Evolutionary conservation across 2,888 invertebrate genomes (phyloP), one percentile per base, ranked within the genome.

Genomic region (Loripinus fragilis): DNA sequence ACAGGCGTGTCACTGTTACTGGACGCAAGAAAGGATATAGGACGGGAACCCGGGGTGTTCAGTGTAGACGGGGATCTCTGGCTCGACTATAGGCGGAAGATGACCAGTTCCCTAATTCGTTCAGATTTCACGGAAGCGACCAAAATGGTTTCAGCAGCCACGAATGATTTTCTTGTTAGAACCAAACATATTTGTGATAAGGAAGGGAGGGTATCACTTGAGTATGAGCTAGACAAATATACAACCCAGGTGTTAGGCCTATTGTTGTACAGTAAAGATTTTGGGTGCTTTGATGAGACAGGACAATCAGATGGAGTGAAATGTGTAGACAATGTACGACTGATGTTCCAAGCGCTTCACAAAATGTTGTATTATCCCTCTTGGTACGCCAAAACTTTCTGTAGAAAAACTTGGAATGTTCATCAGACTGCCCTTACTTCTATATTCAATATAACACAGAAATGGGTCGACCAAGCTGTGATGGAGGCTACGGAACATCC

Each of bases 251-350:
- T 42, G 8, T 20, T 50, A 50, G 50, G 50, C n/a, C 12, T 50
- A 7, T 50, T 50, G 50, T 50, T 50, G n/a, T 50, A 50, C 50
- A 50, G n/a, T n/a, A 50, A 50, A n/a, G 50, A 50, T 50, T 50
- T 50, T n/a, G 50, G 50, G 5, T 50, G 50, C n/a, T 50, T 50
- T 20, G 50, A 50, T n/a, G 50, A 50, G 50, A 50, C 50, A n/a
- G 50, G 50, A 50, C 50, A 50, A 50, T 50, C 50, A 20, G 50
- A 50, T 50, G 50, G 50, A 20, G 50, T 50, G 23, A 50, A 50
- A 20, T 50, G 50, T 50, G 50, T 50, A 20, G 50, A 50, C n/a
- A 12, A 8, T n/a, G 50, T 50, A 7, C 50, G 50, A 20, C 12
- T 50, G 23, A 50, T 50, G 50, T 50, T 50, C 50, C n/a, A 50